These are phyloP conservation scores for Nanger granti DNA, from an alignment of 2,113 vertebrate species.

Conservation along the genomic window DNA sequence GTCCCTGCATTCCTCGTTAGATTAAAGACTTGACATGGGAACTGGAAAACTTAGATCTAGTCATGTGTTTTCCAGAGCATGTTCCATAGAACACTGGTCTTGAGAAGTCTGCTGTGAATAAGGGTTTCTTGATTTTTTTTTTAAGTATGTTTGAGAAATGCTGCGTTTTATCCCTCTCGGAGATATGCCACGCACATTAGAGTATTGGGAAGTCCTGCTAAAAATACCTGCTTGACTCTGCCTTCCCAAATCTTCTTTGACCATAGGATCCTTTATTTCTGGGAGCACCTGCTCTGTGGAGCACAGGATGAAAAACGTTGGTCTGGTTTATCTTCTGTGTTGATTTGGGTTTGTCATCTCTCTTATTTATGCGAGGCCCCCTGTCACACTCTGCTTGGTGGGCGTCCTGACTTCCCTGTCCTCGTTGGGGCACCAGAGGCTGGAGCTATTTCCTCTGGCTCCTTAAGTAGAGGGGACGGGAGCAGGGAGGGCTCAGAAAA, in stretches of 20 bases:
- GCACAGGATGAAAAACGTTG: fast-evolving
- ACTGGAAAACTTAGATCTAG: neutral
- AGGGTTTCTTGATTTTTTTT: neutral
- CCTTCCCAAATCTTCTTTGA: neutral
- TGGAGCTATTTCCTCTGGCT: neutral
- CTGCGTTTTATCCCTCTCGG: neutral
- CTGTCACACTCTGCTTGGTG: fast-evolving
- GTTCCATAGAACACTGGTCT: neutral
- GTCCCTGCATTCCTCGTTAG: neutral
- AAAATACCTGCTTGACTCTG: neutral
- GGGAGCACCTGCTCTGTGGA: neutral
- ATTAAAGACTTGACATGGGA: neutral
- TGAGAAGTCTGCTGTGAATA: neutral
- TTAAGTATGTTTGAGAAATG: neutral
- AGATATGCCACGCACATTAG: neutral
- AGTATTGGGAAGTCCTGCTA: neutral
- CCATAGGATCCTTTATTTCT: neutral
- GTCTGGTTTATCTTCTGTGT: neutral
- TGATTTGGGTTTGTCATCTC: neutral
- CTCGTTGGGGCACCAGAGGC: neutral
- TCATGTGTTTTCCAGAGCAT: neutral
- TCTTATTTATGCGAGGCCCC: neutral
- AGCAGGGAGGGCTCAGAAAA: neutral
- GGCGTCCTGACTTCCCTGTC: neutral
- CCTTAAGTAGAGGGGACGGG: neutral